These are phyloP conservation scores for Ellobius talpinus DNA, from an alignment of 2,113 vertebrate species.

Conservation along the genomic window DNA sequence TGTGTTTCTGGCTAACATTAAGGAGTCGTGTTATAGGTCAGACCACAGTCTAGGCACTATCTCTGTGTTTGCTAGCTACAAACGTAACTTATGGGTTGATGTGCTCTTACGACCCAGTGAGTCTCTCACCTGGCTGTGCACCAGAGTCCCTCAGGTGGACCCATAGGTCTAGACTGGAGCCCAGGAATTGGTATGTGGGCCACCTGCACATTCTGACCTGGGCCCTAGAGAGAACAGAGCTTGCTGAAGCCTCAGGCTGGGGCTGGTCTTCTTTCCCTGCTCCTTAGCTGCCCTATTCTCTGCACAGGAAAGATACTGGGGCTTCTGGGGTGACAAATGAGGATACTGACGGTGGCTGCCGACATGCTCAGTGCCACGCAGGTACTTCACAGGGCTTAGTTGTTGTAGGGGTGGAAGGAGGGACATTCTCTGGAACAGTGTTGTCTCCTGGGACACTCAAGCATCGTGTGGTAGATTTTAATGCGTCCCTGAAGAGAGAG, in stretches of 20 bases:
- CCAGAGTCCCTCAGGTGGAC: neutral
- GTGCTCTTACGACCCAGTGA: neutral
- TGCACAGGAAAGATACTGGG: neutral
- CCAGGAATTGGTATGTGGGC: neutral
- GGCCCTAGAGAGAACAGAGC: neutral
- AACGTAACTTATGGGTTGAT: neutral
- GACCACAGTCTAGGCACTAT: neutral
- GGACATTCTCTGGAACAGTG: neutral
- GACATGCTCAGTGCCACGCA: fast-evolving
- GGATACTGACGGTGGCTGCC: neutral
- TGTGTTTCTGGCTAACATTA: neutral
- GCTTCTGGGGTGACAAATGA: too few relatives aligned
- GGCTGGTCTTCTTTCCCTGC: neutral
- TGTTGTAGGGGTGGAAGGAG: neutral
- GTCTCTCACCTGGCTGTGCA: neutral
- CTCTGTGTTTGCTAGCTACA: neutral
- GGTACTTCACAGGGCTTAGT: neutral
- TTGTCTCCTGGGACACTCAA: neutral
- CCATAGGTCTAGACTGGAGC: neutral
- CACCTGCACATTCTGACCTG: neutral
- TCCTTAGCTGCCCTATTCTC: neutral
- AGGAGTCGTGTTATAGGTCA: neutral
- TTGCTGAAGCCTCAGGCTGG: neutral
- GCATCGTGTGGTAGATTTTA: neutral
- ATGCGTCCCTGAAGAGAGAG: neutral